Percentiles rank a stretch among this genome's conserved stretches.
phyloP scores from a whole-genome alignment of 2,113 vertebrate genomes.

The Noturus placidus region DNA sequence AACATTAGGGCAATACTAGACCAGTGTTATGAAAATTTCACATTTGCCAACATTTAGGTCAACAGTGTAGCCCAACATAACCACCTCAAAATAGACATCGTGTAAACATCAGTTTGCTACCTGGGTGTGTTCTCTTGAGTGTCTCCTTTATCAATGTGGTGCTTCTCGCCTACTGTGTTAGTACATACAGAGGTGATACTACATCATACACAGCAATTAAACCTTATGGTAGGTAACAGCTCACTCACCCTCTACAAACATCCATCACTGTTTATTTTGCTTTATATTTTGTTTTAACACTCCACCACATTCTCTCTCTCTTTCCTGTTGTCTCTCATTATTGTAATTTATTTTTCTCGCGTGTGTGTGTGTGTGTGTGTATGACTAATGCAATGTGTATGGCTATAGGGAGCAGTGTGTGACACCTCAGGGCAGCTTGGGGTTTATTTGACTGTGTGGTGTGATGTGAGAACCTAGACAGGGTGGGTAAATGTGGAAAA shows the following conservation, averaged over 20 bases:
- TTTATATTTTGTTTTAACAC: neutral
- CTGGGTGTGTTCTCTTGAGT: neutral
- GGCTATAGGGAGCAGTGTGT: constrained; percentile 42
- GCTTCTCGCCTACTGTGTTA: neutral
- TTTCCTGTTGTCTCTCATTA: constrained; percentile 33
- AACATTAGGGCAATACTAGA: neutral
- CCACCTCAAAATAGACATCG: neutral
- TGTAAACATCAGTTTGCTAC: neutral
- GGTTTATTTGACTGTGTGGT: constrained; percentile 43
- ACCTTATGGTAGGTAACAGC: neutral
- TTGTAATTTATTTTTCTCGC: constrained; percentile 48
- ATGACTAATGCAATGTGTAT: constrained; percentile 53
- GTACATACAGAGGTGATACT: neutral
- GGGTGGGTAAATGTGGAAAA: constrained; percentile 46
- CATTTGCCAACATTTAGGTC: neutral
- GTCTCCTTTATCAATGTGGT: neutral
- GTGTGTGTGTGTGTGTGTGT: constrained; percentile 30
- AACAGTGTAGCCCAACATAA: neutral
- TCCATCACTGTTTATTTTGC: neutral
- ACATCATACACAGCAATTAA: neutral
- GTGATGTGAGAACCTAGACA: constrained; percentile 48
- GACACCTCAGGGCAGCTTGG: neutral
- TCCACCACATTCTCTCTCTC: constrained; percentile 32
- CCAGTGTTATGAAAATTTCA: neutral
- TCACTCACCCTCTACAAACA: neutral